Base-by-base conservation (phyloP, 2,797 vertebrate genomes). In the Helostoma temminkii region DNA sequence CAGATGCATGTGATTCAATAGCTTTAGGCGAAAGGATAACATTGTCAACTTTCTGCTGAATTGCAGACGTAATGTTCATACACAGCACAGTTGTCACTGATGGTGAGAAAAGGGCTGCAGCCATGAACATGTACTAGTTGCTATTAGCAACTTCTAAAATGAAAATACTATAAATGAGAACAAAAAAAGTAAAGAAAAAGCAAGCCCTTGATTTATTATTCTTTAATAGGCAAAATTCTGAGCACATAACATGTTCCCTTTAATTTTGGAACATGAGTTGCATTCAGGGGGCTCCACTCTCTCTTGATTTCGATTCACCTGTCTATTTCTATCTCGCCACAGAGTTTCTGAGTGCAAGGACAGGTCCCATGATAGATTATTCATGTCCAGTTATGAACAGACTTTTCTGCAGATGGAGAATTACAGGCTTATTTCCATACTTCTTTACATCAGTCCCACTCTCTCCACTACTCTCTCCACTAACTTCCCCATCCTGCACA, bases 21-120 rank as follows among this genome's bases (percentile, higher is more conserved):
- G 69, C 78, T 88, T 64, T 41, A 50, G 63, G 75, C 60, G 56
- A 64, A 76, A 45, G 53, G 81, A 76, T 57, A 86, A 73, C 64
- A 76, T 53, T 80, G 81, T 82, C 69, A 74, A 55, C 70, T 68
- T 84, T 86, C 65, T 83, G 74, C 83, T 81, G 80, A 82, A 71
- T 83, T 62, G 81, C 74, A 83, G 67, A 54, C 26, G 9, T 65
- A 71, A 71, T 59, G 75, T 78, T 75, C 70, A 7, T 9, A 46
- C 59, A 49, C 66, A 70, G 79, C 74, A 42, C 39, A 58, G 71
- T 48, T 18, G 16, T 62, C 14, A 42, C 21, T 66, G 52, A 68
- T 47, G 63, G 4, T 28, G 54, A 21, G 52, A 57, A 74, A 81
- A 66, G 71, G 69, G 69, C 70, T 60, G 58, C 67, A 21, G 36